Base-by-base conservation (phyloP, 2,797 vertebrate species). In the Dicrostonyx torquatus region DNA sequence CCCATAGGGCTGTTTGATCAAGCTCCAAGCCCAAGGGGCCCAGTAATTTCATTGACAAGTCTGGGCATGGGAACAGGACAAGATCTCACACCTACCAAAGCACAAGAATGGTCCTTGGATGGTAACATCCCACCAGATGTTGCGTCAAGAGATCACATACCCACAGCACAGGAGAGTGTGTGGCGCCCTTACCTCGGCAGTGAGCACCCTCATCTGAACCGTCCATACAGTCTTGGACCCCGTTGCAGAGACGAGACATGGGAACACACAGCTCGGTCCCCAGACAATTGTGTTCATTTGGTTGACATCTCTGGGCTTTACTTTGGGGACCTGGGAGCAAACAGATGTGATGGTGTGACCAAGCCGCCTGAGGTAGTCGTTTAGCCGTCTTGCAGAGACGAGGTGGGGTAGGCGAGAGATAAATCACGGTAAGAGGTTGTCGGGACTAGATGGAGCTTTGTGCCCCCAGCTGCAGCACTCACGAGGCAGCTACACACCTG, bases 171-270 rank as follows among this genome's bases (percentile, higher is more conserved):
- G 37, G 11, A 91, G 72, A 64, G 58, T 1, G 3, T 3, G 1
- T 31, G 58, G 15, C 34, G 29, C 29, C n/a, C 97, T 93, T 99
- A 99, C 99, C 99, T 98, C 99, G 98, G 96, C 99, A 99, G 97
- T 99, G 99, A 0, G 99, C 95, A 0, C 99, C 99, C 98, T 99
- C 99, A 0, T 99, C 99, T 0, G 99, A 99, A 93, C 99, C 99
- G 0, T 99, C 99, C 0, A 98, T 86, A 97, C 99, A 99, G 98
- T 99, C 99, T 0, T 98, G 98, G 77, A 99, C 96, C 1, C 99
- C 99, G 0, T 99, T 99, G 94, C 99, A 99, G 86, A 99, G 95
- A 91, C 99, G 99, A 98, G 98, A 99, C 99, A 99, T 99, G 94
- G 98, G 99, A 64, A 99, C 98, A 94, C 99, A 99, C 15, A 99